Evolutionary conservation across 2,888 invertebrate species (phyloP), one percentile per base, ranked within the genome.

Genomic region (Pristionchus maxplancki): DNA sequence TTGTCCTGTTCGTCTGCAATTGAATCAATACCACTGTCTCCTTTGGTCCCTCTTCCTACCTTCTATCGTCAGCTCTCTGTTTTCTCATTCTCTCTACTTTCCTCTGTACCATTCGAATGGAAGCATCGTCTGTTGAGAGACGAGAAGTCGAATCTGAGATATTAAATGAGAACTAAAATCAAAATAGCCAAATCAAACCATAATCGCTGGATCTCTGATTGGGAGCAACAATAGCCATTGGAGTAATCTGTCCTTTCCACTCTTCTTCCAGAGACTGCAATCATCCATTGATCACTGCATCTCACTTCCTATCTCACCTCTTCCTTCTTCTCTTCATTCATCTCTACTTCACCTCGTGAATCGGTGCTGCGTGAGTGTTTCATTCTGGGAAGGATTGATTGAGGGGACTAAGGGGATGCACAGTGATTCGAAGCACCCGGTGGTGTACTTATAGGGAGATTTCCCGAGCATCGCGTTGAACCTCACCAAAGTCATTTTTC

Each of bases 71-170:
- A n/a, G 85, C 88, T 50, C 88, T 89, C 53, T 90, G 87, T 81
- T 64, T 89, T 53, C 71, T 81, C 67, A 90, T 88, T 40, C 90
- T 81, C 58, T 90, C 89, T 62, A 90, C 82, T 74, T 90, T 90
- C 83, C 82, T 40, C 71, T 85, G 78, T 28, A 89, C 89, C 64
- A 78, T 89, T 50, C 86, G 81, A 40, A 87, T 78, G 64, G 58
- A 74, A 28, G 89, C 87, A 40, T 87, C 87, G 40, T 87, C 87
- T 3, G 53, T 78, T n/a, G 78, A 53, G 37, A 87, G 31, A n/a
- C 53, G 50, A 37, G 84, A 50, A 5, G 48, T 24, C 28, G 48
- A 48, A 28, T 48, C 81, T 81, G 15, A 48, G 50, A 40, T n/a
- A n/a, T n/a, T n/a, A n/a, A n/a, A n/a, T n/a, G n/a, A n/a, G n/a